Evolutionary conservation across 2,797 vertebrate species (phyloP), one percentile per base, ranked within the genome.

Genomic region (Pantherophis alleghaniensis): DNA sequence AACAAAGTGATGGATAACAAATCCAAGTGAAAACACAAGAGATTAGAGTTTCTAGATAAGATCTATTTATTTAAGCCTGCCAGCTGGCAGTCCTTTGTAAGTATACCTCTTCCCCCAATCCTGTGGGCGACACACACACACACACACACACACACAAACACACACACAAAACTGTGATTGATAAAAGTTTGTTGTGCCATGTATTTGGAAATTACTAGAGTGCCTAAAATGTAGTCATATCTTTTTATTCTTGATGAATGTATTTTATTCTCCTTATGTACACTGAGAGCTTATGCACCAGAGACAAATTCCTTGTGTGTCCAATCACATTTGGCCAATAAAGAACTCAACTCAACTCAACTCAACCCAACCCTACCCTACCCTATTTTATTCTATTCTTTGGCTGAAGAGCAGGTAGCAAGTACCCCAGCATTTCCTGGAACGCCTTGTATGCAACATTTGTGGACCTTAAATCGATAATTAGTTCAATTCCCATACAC

Each of bases 1-100:
- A 56, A 90, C 53, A 79, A 94, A 93, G 57, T 5, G 26, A 92
- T 0, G 1, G 90, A 92, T 83, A 87, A 89, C 24, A 91, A 92
- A 66, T 55, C 91, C 66, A 92, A 90, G 88, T 11, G 4, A 92
- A 93, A 60, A n/a, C 32, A 24, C 18, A n/a, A 87, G 86, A 51
- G 55, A 91, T 74, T 12, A 47, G 55, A 32, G 2, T n/a, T 69
- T 26, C 55, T 59, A 89, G 86, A 59, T 92, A 92, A 69, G 37
- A 88, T 90, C 56, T 32, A 51, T 79, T 63, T 47, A 37, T 59
- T 32, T 57, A 37, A 18, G 22, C 53, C 10, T 79, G 87, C 55
- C 87, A 92, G 14, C 55, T 89, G 87, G 87, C 53, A 87, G 18
- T 42, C 55, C 24, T 18, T 20, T 26, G 12, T 92, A 66, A 89